These are phyloP conservation scores for Ceraclea dissimilis DNA, from an alignment of 2,888 invertebrate species.

Conservation along the genomic window DNA sequence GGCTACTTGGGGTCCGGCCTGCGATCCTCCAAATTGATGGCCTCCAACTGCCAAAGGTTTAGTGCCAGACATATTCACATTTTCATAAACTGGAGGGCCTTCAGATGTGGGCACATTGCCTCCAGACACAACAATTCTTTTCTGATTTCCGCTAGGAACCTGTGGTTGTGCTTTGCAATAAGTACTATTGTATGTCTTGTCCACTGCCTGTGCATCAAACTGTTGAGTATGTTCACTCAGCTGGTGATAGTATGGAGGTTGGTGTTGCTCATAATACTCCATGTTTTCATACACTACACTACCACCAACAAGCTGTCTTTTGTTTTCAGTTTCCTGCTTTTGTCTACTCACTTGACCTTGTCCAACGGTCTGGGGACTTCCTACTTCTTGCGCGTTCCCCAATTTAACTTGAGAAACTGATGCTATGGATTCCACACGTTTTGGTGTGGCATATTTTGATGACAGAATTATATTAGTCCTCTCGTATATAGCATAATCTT, in stretches of 20 bases:
- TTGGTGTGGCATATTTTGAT: slow-evolving; percentile 71
- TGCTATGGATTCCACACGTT: slow-evolving; percentile 59
- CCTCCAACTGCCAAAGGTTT: neutral
- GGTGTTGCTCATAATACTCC: slow-evolving; percentile 62
- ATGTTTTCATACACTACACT: slow-evolving; percentile 76
- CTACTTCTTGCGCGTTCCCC: neutral
- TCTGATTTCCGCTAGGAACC: slow-evolving; percentile 54
- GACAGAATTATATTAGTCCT: slow-evolving; percentile 68
- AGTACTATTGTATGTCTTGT: slow-evolving; percentile 45
- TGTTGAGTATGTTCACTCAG: slow-evolving; percentile 27
- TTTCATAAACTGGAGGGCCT: slow-evolving; percentile 52
- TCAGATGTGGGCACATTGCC: slow-evolving; percentile 30
- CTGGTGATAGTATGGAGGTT: slow-evolving; percentile 57
- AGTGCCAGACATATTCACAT: slow-evolving; percentile 27
- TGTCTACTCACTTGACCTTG: neutral
- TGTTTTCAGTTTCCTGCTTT: neutral
- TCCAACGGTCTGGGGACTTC: neutral
- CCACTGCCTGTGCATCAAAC: slow-evolving; percentile 30
- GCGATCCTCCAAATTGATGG: slow-evolving; percentile 29
- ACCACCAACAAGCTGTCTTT: slow-evolving; percentile 32
- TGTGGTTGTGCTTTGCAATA: slow-evolving; percentile 77
- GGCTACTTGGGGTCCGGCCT: slow-evolving; percentile 38
- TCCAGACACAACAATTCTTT: slow-evolving; percentile 38
- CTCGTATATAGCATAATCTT: slow-evolving; percentile 52
- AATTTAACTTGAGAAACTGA: slow-evolving; percentile 5